A percentile compares a stretch with the other conserved stretches of the same genome.
phyloP scores from a whole-genome alignment of 2,113 vertebrate species.

The Rhinichthys klamathensis region DNA sequence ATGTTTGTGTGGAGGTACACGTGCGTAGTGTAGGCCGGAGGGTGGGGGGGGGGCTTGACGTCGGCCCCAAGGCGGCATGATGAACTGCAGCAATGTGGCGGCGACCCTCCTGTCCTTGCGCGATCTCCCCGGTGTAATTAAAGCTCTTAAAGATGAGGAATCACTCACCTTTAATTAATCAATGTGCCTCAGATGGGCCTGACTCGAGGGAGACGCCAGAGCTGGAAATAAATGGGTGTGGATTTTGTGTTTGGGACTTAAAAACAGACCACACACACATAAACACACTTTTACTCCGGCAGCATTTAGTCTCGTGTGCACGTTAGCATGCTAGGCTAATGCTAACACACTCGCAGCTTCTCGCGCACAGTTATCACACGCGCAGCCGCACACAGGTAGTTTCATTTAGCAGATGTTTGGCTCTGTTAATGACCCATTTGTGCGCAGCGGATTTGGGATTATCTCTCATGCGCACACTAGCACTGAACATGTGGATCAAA shows the following conservation, averaged over 20 bases:
- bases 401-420: constrained; percentile 47
- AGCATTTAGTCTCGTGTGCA: neutral
- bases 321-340: constrained; percentile 8
- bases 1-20: constrained; percentile 5
- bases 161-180: constrained; percentile 74
- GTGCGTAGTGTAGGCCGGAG: constrained; percentile 11
- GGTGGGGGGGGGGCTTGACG: neutral
- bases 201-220: constrained; percentile 37
- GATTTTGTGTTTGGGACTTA: constrained; percentile 17
- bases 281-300: constrained; percentile 3
- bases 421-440: constrained; percentile 50
- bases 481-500: constrained; percentile 67
- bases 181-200: constrained; percentile 57
- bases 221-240: constrained; percentile 46
- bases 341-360: neutral
- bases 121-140: constrained; percentile 63
- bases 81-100: constrained; percentile 53
- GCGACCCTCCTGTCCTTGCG: constrained; percentile 62
- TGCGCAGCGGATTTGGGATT: constrained; percentile 63
- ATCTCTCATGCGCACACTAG: constrained; percentile 62
- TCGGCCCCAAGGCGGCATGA: constrained; percentile 52
- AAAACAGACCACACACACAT: constrained; percentile 43
- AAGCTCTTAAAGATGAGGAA: constrained; percentile 65
- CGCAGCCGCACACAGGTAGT: constrained; percentile 38
- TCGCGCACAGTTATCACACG: neutral